These are phyloP conservation scores for Zingel zingel DNA, from an alignment of 2,113 vertebrate genomes.

Conservation along the genomic window DNA sequence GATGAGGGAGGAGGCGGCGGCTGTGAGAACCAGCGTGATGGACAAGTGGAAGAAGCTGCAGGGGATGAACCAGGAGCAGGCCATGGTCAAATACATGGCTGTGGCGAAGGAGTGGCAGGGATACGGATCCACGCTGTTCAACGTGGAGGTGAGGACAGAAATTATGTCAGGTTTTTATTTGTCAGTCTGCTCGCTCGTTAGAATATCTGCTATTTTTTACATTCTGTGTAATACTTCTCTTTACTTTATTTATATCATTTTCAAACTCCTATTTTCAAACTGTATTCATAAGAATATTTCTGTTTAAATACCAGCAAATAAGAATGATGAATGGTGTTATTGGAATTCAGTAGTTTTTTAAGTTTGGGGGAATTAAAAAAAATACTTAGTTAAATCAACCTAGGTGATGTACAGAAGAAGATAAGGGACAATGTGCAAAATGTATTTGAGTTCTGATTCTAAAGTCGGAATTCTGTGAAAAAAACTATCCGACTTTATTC, in stretches of 20 bases:
- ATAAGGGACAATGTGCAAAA: no score
- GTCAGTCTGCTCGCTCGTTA: background rate
- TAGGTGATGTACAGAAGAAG: background rate
- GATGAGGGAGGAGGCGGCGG: slow-evolving; percentile 91
- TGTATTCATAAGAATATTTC: no score
- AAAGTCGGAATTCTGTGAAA: no score
- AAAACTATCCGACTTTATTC: no score
- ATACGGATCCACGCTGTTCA: slow-evolving; percentile 95
- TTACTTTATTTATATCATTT: background rate
- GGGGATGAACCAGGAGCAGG: slow-evolving; percentile 92
- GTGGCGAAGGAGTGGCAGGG: slow-evolving; percentile 96
- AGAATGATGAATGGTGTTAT: background rate
- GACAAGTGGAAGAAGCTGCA: slow-evolving; percentile 97
- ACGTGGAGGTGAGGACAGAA: slow-evolving; percentile 89
- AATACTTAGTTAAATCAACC: background rate
- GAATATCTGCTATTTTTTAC: no score
- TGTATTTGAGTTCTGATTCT: no score
- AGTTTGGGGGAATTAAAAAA: background rate
- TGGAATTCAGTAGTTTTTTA: background rate
- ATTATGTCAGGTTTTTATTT: background rate
- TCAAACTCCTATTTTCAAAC: background rate
- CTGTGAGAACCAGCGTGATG: slow-evolving; percentile 87
- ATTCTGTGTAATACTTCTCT: background rate
- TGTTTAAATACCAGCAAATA: no score
- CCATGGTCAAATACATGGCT: slow-evolving; percentile 95